Evolutionary conservation across 2,797 vertebrate genomes (phyloP), one percentile per base, ranked within the genome.

Genomic region (Urocyon cinereoargenteus): DNA sequence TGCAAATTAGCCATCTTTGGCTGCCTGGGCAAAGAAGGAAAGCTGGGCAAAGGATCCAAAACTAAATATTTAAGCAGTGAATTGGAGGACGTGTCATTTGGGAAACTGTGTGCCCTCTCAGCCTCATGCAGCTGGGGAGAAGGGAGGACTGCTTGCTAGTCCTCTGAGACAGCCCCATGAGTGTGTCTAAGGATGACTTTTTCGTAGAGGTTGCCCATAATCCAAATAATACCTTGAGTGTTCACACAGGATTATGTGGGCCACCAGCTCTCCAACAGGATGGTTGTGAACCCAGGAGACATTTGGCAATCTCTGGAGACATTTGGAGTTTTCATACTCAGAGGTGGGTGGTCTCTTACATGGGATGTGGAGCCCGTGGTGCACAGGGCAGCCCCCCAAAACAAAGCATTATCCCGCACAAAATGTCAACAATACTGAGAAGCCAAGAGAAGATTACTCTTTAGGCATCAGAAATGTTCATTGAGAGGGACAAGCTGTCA

Each of bases 21-120:
- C 86, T 85, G 31, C 86, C 70, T 59, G 51, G 82, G 18, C 62
- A 86, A 57, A 45, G 40, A 93, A 89, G 84, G 66, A 40, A 90
- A 73, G 81, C 68, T 6, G 78, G 85, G 26, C 26, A 13, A 8
- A 45, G 18, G 11, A 70, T 57, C 59, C 85, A 31, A 96, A 78
- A 70, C 53, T 45, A 93, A 90, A 61, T 62, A 90, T 90, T 28
- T 45, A 90, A 68, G 19, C 78, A 51, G 1, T 6, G 8, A 82
- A 75, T 24, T 21, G 6, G 36, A 19, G 72, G 49, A 36, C 9
- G 0, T 40, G 72, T 96, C 75, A 66, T 85, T 61, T 86, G 45
- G 64, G 53, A 83, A 75, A 55, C 73, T 13, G 18, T 49, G 1
- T 6, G 5, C 91, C n/a, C 49, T 40, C 6, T 93, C 15, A 68